Evolutionary conservation across 2,888 invertebrate species (phyloP), one percentile per base, ranked within the genome.

Genomic region (Macropis europaea): DNA sequence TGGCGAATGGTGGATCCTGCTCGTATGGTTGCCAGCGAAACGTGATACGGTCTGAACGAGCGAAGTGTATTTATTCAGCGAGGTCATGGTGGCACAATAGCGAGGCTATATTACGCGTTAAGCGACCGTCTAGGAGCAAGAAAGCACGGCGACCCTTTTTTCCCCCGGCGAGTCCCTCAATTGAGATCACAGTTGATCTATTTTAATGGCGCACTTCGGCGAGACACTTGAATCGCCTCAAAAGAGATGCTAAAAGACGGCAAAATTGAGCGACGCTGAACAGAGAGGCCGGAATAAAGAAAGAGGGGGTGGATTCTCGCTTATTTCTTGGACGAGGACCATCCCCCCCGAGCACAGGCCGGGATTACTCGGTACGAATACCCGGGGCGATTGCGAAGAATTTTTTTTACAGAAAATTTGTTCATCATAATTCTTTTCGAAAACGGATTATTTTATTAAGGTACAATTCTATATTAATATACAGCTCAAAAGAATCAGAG

Each of bases 121-220:
- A 70, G 28, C 47, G 59, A 53, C 34, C 34, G 15, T 17, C 19
- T 15, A 34, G 34, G 47, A 52, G 19, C 57, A 56, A 68, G 68
- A 60, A 60, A 71, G 38, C 69, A 26, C 32, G 26, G n/a, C 60
- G 54, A 61, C 60, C 69, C 48, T 52, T 48, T 69, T 52, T 69
- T 70, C 38, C 42, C n/a, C 24, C 48, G 7, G 34, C 48, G 43
- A 53, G 36, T 47, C 34, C 19, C 42, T 47, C 72, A 66, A 73
- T 62, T 70, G 36, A 61, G 53, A 48, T 67, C 53, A 54, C 63
- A 64, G 57, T 57, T 68, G 61, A 77, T 48, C 69, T 69, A 60
- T 79, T 79, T 74, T 76, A 81, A 81, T 81, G 71, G 77, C 66
- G 50, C 76, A 73, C 67, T 78, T 75, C 42, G 62, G 59, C 45